These are phyloP conservation scores for Scalopus aquaticus DNA, from an alignment of 2,113 vertebrate genomes.

Conservation along the genomic window DNA sequence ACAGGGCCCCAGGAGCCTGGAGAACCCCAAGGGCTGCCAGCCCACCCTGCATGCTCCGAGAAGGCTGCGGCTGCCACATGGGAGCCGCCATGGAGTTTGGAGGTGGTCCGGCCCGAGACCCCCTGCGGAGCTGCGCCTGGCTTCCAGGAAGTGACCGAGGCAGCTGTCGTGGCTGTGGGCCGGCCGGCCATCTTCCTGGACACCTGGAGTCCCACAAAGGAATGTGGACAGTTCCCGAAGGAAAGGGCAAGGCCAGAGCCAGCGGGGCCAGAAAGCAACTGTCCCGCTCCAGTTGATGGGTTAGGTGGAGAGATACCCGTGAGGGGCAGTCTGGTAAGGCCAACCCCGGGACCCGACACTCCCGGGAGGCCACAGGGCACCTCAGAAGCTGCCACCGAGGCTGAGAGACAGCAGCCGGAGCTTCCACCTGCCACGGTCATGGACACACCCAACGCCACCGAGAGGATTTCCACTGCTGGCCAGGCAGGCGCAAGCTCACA, in stretches of 20 bases:
- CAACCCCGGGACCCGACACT: slow-evolving; percentile 83
- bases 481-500: slow-evolving; percentile 90
- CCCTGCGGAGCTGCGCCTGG: background rate
- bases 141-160: slow-evolving; percentile 66
- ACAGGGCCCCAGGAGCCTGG: background rate
- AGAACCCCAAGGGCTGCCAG: background rate
- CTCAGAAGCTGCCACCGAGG: slow-evolving; percentile 77
- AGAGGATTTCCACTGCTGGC: slow-evolving; percentile 95
- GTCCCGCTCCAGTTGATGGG: slow-evolving; percentile 67
- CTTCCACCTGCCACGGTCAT: slow-evolving; percentile 40
- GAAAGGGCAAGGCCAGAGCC: slow-evolving; percentile 30
- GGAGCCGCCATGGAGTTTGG: slow-evolving; percentile 66
- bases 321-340: slow-evolving; percentile 50
- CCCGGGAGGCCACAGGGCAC: slow-evolving; percentile 81
- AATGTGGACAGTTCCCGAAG: background rate
- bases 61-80: background rate
- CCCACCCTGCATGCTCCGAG: background rate
- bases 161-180: slow-evolving; percentile 83
- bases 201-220: slow-evolving; percentile 67
- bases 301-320: slow-evolving; percentile 75
- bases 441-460: slow-evolving; percentile 78
- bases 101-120: slow-evolving; percentile 17
- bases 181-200: slow-evolving; percentile 86
- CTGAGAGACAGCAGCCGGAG: slow-evolving; percentile 75
- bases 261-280: background rate